These are phyloP conservation scores for Drosophila sordidapex DNA, from an alignment of 2,888 invertebrate species.

Conservation along the genomic window DNA sequence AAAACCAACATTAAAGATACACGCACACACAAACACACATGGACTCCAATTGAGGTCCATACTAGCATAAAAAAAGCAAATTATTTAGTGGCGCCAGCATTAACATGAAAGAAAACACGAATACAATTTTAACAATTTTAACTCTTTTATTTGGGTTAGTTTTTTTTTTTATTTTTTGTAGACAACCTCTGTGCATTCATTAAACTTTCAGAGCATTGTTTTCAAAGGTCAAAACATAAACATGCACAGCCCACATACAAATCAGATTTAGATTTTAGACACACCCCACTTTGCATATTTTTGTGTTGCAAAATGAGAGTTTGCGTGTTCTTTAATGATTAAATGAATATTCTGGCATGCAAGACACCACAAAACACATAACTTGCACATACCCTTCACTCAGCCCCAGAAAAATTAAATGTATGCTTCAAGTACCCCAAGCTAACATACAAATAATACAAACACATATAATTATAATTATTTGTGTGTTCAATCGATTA, in stretches of 20 bases:
- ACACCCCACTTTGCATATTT: slow-evolving; percentile 17
- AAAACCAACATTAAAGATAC: slow-evolving; percentile 39
- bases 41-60: background rate
- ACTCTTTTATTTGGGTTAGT: slow-evolving; percentile 29
- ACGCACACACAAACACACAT: slow-evolving; percentile 5
- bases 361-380: background rate
- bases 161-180: background rate
- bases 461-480: background rate
- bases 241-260: slow-evolving; percentile 15
- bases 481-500: background rate
- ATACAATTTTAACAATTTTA: slow-evolving; percentile 68
- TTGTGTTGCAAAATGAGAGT: background rate
- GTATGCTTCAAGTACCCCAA: background rate
- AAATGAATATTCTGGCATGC: background rate
- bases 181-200: slow-evolving; percentile 24
- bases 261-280: slow-evolving; percentile 24
- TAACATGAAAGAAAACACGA: slow-evolving; percentile 59
- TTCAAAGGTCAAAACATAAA: slow-evolving; percentile 20
- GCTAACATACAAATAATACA: background rate
- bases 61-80: slow-evolving; percentile 1
- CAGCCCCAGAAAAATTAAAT: no score
- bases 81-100: slow-evolving; percentile 46
- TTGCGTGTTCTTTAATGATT: background rate
- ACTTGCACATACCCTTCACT: background rate
- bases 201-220: slow-evolving; percentile 46